Base-by-base conservation (phyloP, 2,113 vertebrate species). In the Stigmatopora argus region DNA sequence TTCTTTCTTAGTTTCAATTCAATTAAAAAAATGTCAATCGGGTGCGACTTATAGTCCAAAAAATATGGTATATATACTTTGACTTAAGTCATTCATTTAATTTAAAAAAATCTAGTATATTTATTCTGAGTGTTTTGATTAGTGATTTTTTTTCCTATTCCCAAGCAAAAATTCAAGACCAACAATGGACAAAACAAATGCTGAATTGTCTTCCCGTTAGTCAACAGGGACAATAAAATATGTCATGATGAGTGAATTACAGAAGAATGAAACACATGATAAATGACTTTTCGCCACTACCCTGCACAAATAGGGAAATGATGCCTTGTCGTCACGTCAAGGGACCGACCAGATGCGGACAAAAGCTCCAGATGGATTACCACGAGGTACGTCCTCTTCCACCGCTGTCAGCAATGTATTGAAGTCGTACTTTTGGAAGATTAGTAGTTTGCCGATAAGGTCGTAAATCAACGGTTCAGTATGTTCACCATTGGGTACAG, bases 161-260 rank as follows among this genome's bases (percentile, higher is more conserved):
- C 9, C 9, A 7, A 41, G 38, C 6, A 41, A 41, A 41, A 7
- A 41, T 41, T 41, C 38, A 41, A 41, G 4, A 4, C 38, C 38
- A 41, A 41, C 38, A 7, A 41, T 41, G 7, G 38, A 10, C 38
- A 41, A 41, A 41, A 46, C 45, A 46, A 26, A 21, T 55, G 23
- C 23, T 19, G 7, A 56, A 56, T 41, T 41, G 7, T 56, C 53
- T 15, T 56, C 31, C 53, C 53, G 7, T 56, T 31, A 8, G 14
- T 15, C 15, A 48, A 12, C 53, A 15, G 21, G 13, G 26, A 15
- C 23, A 31, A 31, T 31, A 15, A 31, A 31, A 31, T 5, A 13
- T 53, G 7, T 60, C 21, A n/a, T 11, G 44, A 52, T 69, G 69
- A 81, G 62, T 64, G 70, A 73, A 55, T 75, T 65, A 62, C 67